Evolutionary conservation across 2,113 vertebrate species (phyloP).

Genomic region (Castor canadensis): DNA sequence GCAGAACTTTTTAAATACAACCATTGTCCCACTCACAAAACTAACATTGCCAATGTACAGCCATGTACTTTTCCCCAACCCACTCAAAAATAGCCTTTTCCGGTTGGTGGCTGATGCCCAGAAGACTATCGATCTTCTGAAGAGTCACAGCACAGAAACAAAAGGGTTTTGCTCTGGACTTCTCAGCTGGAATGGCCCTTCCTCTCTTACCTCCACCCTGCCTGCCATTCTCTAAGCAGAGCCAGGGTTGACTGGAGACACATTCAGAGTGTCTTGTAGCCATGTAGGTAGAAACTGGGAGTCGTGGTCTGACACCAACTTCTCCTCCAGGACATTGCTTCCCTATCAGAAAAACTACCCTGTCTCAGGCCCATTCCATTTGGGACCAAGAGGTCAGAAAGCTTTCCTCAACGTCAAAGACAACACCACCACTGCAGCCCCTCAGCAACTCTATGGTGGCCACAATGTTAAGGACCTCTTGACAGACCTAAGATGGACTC

Average conservation of each 20-base stretch:
- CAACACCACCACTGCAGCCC: background rate
- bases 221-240: background rate
- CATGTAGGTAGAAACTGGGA: background rate
- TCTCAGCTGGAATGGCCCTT: background rate
- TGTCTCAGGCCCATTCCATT: background rate
- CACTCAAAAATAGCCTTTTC: constrained; percentile 1
- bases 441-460: rapidly evolving
- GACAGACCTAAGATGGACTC: background rate
- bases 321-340: background rate
- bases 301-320: background rate
- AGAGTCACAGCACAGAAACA: background rate
- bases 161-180: background rate
- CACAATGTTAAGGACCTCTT: background rate
- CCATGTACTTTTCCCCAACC: background rate
- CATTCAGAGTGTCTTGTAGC: background rate
- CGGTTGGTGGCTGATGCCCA: background rate
- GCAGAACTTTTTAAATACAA: background rate
- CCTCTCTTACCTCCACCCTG: background rate
- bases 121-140: background rate
- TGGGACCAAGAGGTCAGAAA: background rate
- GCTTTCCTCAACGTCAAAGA: background rate
- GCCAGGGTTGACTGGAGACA: background rate
- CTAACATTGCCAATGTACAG: background rate
- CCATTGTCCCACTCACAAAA: background rate
- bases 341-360: background rate